Percentiles rank a stretch among this genome's conserved stretches.
These are phyloP conservation scores for Eledona agricola DNA, from an alignment of 2,888 invertebrate species.

Conservation along the genomic window DNA sequence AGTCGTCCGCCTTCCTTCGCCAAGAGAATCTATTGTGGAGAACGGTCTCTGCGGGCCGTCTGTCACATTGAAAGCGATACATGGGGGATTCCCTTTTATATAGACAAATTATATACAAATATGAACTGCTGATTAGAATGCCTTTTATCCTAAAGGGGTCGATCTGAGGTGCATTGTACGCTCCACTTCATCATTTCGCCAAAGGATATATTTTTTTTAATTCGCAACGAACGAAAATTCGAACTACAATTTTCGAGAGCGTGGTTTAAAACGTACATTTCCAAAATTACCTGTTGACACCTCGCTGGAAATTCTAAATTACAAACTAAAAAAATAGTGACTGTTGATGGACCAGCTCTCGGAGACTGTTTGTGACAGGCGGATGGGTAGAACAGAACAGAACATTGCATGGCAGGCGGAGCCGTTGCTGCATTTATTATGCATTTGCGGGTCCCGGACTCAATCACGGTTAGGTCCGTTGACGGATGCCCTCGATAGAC, in stretches of 20 bases:
- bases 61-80: slow-evolving; percentile 62
- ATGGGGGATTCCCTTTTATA: slow-evolving; percentile 61
- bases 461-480: slow-evolving; percentile 52
- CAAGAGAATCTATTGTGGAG: slow-evolving; percentile 45
- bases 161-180: slow-evolving; percentile 40
- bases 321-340: slow-evolving; percentile 8
- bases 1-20: slow-evolving; percentile 38
- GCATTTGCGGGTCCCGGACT: slow-evolving; percentile 50
- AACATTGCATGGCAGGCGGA: slow-evolving; percentile 40
- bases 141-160: slow-evolving; percentile 44
- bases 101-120: slow-evolving; percentile 65
- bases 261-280: too few relatives aligned
- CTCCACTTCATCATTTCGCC: slow-evolving; percentile 3
- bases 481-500: slow-evolving; percentile 49
- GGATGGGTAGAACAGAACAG: slow-evolving; percentile 33
- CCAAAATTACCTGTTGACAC: neutral
- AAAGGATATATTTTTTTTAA: neutral
- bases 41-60: slow-evolving; percentile 53
- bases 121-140: slow-evolving; percentile 62
- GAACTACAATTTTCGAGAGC: too few relatives aligned
- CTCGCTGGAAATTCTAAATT: slow-evolving; percentile 8
- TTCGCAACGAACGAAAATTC: too few relatives aligned
- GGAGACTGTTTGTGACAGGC: slow-evolving; percentile 35
- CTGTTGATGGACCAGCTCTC: slow-evolving; percentile 28
- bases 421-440: slow-evolving; percentile 48